A percentile compares a stretch with the other conserved stretches of the same genome.
Conservation (phyloP, 2,113 vertebrate species). For the Petaurus breviceps region DNA sequence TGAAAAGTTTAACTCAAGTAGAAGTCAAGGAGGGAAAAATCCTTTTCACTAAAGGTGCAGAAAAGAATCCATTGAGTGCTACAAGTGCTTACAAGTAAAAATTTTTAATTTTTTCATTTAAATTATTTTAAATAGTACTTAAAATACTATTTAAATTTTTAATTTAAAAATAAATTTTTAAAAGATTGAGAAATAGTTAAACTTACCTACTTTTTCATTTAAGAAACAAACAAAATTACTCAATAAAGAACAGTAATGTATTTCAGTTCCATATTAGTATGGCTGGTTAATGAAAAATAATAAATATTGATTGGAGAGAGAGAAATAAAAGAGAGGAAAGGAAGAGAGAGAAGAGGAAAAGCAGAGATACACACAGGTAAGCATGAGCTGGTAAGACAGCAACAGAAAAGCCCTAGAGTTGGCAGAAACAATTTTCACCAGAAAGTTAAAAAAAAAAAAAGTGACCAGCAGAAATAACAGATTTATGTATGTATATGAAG, state of each 20-base stretch:
- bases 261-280: slow-evolving; percentile 26
- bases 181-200: slow-evolving; percentile 31
- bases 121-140: too few relatives aligned
- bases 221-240: slow-evolving; percentile 11
- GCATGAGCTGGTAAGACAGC: not conserved
- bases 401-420: not conserved
- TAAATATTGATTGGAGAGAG: not conserved
- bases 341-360: slow-evolving; percentile 12
- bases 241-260: slow-evolving; percentile 23
- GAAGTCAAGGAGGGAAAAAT: not conserved
- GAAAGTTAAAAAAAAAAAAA: not conserved
- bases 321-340: not conserved
- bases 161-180: slow-evolving; percentile 14
- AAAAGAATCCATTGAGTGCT: not conserved
- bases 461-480: not conserved
- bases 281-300: slow-evolving; percentile 3
- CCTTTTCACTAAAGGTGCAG: not conserved
- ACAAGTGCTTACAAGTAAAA: slow-evolving; percentile 8
- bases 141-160: too few relatives aligned
- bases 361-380: not conserved
- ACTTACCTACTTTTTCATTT: slow-evolving; percentile 7
- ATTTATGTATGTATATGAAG: accelerated
- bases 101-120: too few relatives aligned
- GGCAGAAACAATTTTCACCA: not conserved
- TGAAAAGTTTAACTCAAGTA: not conserved